These are phyloP conservation scores for Eulemur rufifrons DNA, from an alignment of 2,113 vertebrate genomes.

Conservation along the genomic window DNA sequence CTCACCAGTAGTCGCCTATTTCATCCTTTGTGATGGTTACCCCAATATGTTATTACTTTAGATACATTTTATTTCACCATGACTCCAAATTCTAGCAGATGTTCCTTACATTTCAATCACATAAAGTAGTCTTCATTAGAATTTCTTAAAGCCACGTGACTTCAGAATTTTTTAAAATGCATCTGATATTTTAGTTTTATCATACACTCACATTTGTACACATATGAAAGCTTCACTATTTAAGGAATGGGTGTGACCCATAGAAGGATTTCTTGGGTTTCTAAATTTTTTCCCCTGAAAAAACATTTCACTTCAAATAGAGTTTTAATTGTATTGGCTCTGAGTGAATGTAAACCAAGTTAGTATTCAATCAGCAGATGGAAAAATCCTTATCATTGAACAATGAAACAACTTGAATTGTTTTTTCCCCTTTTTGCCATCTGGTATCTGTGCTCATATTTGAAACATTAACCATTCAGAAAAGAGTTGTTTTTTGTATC, in stretches of 20 bases:
- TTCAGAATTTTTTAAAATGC: conserved; percentile 25
- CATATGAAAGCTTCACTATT: not conserved
- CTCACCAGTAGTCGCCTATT: not conserved
- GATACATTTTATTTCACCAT: not conserved
- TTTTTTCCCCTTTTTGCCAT: conserved; percentile 65
- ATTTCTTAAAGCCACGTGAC: not conserved
- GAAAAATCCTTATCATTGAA: conserved; percentile 82
- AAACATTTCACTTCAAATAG: conserved; percentile 72
- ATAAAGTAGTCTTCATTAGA: not conserved
- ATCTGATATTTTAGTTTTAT: conserved; percentile 33
- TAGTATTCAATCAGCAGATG: conserved; percentile 84
- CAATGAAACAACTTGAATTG: conserved; percentile 71
- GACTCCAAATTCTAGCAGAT: conserved; percentile 33
- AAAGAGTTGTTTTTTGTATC: conserved; percentile 49
- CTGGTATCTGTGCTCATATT: conserved; percentile 77
- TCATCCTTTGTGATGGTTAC: not conserved
- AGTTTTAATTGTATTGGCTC: conserved; percentile 77
- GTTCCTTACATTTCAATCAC: not conserved
- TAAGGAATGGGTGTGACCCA: not conserved
- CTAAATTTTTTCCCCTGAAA: conserved; percentile 45
- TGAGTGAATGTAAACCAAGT: conserved; percentile 84
- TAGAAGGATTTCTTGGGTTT: not conserved
- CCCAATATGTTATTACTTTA: not conserved
- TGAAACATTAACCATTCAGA: conserved; percentile 74
- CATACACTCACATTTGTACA: not conserved